Percentiles rank a stretch among this genome's conserved stretches.
Conservation (phyloP, 2,888 invertebrate species). For the Imbricaverruca yamaguchii region DNA sequence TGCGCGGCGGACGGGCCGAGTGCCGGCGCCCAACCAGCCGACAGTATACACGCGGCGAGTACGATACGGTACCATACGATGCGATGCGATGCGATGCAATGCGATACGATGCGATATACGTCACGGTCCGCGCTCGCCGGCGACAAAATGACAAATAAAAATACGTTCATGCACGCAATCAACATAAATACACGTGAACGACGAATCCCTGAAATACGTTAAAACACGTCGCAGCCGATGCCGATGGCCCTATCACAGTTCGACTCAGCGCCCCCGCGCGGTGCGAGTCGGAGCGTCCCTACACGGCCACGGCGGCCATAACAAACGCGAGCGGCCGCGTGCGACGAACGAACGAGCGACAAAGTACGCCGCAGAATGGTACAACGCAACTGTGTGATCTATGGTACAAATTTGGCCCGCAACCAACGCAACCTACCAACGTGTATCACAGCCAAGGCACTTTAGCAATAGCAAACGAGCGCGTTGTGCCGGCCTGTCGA, state of each 20-base stretch:
- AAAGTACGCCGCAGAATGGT: not conserved
- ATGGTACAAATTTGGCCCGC: slow-evolving; percentile 20
- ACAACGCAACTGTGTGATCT: slow-evolving; percentile 3
- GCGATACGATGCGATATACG: no score
- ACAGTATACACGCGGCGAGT: no score
- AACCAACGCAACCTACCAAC: not conserved
- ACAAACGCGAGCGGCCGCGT: not conserved
- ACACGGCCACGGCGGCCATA: not conserved
- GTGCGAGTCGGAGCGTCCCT: not conserved
- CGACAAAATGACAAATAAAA: slow-evolving; percentile 22
- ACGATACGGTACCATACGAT: no score
- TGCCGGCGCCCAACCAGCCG: no score
- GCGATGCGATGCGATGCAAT: no score
- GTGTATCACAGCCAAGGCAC: slow-evolving; percentile 19
- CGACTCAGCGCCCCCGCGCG: not conserved
- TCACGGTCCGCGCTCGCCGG: not conserved
- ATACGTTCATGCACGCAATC: slow-evolving; percentile 19
- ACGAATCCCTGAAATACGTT: slow-evolving; percentile 19
- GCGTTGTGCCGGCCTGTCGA: not conserved
- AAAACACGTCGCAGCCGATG: not conserved
- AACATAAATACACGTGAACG: slow-evolving; percentile 21
- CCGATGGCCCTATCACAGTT: not conserved
- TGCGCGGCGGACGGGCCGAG: no score
- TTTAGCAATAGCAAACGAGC: not conserved
- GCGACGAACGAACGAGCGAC: not conserved